Conservation (phyloP, 2,113 vertebrate species). For the Halichoerus grypus region DNA sequence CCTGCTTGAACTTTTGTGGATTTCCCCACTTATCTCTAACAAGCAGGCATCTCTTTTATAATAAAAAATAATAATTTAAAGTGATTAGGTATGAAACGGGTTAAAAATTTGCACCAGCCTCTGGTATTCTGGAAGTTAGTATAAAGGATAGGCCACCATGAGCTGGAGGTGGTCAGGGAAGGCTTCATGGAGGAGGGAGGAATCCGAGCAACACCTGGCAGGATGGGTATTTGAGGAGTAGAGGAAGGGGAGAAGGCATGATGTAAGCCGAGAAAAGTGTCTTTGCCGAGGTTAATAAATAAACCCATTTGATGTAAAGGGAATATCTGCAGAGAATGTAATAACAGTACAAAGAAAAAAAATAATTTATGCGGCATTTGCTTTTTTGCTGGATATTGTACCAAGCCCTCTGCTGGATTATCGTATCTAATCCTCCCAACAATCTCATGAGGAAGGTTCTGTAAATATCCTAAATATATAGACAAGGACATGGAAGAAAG, state of each 20-base stretch:
- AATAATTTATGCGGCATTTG: neutral
- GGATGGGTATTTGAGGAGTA: neutral
- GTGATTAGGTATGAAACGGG: neutral
- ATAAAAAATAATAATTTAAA: neutral
- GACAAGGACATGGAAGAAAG: neutral
- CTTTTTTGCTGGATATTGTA: conserved; percentile 1
- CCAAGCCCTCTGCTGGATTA: neutral
- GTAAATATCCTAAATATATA: neutral
- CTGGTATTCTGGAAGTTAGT: neutral
- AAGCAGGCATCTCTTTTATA: neutral
- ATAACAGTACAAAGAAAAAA: neutral
- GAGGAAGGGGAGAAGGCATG: neutral
- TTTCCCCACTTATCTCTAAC: conserved; percentile 16
- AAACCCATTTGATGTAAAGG: neutral
- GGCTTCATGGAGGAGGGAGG: neutral
- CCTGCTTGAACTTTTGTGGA: neutral
- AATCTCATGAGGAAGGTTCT: conserved; percentile 11
- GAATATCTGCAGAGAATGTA: neutral
- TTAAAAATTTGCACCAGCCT: neutral
- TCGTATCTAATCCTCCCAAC: neutral
- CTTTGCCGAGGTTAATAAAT: conserved; percentile 42
- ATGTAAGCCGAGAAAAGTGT: neutral
- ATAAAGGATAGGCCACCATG: neutral
- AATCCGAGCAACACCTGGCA: neutral
- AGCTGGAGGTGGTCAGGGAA: neutral